These are phyloP conservation scores for Ischnura elegans DNA, from an alignment of 2,888 invertebrate genomes.

Conservation along the genomic window DNA sequence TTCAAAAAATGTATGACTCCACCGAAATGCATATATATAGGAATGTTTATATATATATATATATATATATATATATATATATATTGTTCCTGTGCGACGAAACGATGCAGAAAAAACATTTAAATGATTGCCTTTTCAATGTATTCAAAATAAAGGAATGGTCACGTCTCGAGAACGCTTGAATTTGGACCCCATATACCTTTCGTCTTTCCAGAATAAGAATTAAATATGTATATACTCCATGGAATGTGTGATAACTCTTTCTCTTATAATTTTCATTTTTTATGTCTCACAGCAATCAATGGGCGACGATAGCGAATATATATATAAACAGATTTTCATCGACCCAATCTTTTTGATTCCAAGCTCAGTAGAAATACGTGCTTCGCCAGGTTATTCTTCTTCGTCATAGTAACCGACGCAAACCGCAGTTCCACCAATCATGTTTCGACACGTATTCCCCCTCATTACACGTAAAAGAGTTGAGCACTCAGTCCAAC, in stretches of 20 bases:
- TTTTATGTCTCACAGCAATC: conserved; percentile 13
- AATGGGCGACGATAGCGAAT: neutral
- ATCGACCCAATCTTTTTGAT: neutral
- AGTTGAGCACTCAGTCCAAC: neutral
- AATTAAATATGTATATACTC: neutral
- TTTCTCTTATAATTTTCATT: neutral
- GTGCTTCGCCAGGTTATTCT: neutral
- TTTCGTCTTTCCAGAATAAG: neutral
- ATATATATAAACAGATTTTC: neutral
- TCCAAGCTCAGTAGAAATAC: neutral
- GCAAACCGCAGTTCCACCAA: neutral
- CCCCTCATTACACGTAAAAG: neutral
- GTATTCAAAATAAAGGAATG: neutral
- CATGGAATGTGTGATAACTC: neutral
- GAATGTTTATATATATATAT: neutral
- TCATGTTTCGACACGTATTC: neutral
- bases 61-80: neutral
- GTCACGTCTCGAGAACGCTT: neutral
- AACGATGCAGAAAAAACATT: neutral
- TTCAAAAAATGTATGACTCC: neutral
- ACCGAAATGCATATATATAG: neutral
- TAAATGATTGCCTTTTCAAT: neutral
- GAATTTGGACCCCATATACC: conserved; percentile 6
- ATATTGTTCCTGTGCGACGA: neutral
- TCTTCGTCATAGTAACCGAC: neutral